A percentile compares a stretch with the other conserved stretches of the same genome.
phyloP scores from a whole-genome alignment of 1,140 invertebrate species.

The Oedothorax gibbosus region DNA sequence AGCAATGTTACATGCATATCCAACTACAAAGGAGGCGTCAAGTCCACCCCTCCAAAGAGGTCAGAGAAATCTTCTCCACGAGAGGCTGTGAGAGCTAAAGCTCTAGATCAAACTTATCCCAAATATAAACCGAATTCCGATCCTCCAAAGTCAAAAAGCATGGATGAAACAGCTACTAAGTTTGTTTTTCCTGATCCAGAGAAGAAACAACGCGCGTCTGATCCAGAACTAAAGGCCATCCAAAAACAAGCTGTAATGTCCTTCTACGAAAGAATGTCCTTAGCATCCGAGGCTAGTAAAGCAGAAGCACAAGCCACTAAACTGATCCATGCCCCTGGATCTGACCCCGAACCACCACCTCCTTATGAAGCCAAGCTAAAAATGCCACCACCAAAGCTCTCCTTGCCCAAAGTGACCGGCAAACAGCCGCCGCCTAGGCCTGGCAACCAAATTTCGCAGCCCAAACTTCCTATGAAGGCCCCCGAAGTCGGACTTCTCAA shows the following conservation, averaged over 20 bases:
- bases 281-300: constrained; percentile 50
- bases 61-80: neutral
- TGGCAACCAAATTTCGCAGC: neutral
- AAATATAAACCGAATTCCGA: constrained; percentile 29
- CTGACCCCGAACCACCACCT: constrained; percentile 28
- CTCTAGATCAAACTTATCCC: neutral
- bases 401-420: constrained; percentile 34
- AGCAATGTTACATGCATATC: constrained; percentile 51
- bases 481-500: constrained; percentile 31
- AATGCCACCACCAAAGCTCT: constrained; percentile 32
- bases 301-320: constrained; percentile 9
- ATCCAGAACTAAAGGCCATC: constrained; percentile 83
- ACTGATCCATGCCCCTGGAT: constrained; percentile 1
- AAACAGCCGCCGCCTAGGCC: constrained; percentile 1
- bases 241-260: constrained; percentile 88
- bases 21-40: constrained; percentile 36
- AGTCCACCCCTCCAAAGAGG: constrained; percentile 10
- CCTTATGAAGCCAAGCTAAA: constrained; percentile 44
- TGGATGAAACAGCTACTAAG: constrained; percentile 44
- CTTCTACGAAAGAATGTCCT: constrained; percentile 73
- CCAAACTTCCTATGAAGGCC: neutral
- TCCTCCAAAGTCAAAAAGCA: constrained; percentile 33
- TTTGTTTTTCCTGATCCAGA: constrained; percentile 75
- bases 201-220: constrained; percentile 80
- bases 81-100: neutral